Conservation (phyloP, 2,113 vertebrate genomes). For the Salvelinus alpinus region DNA sequence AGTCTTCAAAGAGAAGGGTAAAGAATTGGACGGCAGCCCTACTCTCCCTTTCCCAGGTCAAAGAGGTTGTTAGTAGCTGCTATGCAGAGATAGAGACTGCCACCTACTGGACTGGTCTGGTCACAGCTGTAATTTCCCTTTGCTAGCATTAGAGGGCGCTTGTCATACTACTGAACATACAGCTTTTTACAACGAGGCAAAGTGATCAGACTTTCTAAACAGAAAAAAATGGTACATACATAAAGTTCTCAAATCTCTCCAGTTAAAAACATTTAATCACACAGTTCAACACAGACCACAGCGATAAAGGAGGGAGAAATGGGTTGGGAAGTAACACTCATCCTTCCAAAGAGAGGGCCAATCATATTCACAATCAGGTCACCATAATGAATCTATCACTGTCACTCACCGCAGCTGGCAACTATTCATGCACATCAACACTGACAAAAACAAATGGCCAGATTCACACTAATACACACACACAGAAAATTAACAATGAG, state of each 20-base stretch:
- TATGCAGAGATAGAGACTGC: neutral
- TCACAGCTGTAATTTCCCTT: neutral
- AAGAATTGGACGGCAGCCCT: neutral
- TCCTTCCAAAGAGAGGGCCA: neutral
- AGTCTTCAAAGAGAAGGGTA: neutral
- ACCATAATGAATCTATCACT: neutral
- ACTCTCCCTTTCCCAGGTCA: slow-evolving; percentile 9
- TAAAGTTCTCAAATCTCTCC: neutral
- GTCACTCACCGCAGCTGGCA: neutral
- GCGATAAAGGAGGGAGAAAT: neutral
- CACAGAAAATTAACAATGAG: neutral
- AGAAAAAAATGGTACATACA: neutral
- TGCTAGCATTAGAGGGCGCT: neutral
- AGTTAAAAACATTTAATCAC: neutral
- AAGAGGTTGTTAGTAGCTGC: neutral
- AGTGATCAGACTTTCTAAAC: no score
- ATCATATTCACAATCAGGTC: neutral
- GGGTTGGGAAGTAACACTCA: neutral
- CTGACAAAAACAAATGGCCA: neutral
- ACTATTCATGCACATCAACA: neutral
- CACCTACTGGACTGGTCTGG: neutral
- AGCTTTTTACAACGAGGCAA: neutral
- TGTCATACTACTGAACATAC: neutral
- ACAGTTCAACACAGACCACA: neutral
- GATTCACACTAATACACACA: neutral